Base-by-base conservation (phyloP, 1,140 invertebrate genomes). In the Pogonomyrmex barbatus region DNA sequence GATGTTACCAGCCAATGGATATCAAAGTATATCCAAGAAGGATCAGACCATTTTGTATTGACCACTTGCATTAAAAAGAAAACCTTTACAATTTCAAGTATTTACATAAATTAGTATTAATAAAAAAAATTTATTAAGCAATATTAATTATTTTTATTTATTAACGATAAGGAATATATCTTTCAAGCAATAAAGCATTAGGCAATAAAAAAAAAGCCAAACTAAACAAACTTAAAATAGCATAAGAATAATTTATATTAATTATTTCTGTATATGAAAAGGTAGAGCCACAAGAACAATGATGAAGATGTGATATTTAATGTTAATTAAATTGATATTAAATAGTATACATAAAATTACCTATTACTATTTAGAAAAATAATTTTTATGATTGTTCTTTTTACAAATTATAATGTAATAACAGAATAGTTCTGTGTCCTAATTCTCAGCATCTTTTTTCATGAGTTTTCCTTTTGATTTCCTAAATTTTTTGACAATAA, bases 31-130 rank as follows among this genome's bases (percentile, higher is more conserved):
- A 90, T 95, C 94, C 14, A 94, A 95, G 45, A 95, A 93, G 85
- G 94, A 95, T 91, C 94, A 95, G 78, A 95, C 94, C 82, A 94
- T 95, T 88, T 92, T 95, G 58, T 95, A 95, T 89, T 95, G 88
- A 92, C 52, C 12, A n/a, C 3, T 67, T 24, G 1, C 17, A 9
- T 52, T 2, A 5, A 14, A 33, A 12, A 58, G 9, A 10, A 5
- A 56, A 60, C 12, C 39, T 85, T 89, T 60, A 36, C 2, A 17
- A 36, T 42, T 85, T 54, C 5, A 14, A 75, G 12, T 62, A 36
- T 79, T 45, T 58, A 17, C 45, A 52, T 47, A 42, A 60, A 30
- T 14, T 85, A 58, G 30, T 10, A n/a, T 52, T 42, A 81, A n/a
- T 54, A 75, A 56, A 42, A 75, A 39, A 14, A 33, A 24, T 67